Evolutionary conservation across 2,888 invertebrate species (phyloP).

Genomic region (Sarcophaga caerulescens): DNA sequence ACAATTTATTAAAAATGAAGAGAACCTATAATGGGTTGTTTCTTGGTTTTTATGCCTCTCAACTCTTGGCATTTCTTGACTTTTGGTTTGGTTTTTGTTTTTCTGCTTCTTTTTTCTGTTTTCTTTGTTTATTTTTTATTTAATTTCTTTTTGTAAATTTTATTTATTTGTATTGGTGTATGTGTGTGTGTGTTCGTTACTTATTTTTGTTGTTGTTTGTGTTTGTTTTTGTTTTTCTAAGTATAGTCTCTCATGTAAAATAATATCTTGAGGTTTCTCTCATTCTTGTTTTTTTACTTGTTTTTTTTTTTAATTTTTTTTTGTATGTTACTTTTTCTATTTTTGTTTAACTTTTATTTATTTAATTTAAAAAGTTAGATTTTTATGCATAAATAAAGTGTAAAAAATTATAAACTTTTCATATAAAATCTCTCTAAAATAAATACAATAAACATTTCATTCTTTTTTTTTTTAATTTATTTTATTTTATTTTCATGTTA

Average conservation of each 20-base stretch:
- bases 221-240: neutral
- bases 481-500: neutral
- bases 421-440: slow-evolving; percentile 33
- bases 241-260: neutral
- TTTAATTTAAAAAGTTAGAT: slow-evolving; percentile 60
- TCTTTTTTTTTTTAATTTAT: neutral
- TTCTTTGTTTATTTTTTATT: neutral
- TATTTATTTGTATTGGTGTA: neutral
- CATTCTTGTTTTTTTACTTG: neutral
- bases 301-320: neutral
- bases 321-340: neutral
- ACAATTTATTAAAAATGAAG: slow-evolving; percentile 62
- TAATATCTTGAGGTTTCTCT: neutral
- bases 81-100: neutral
- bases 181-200: neutral
- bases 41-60: slow-evolving; percentile 55
- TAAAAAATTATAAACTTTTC: slow-evolving; percentile 40
- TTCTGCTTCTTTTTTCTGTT: slow-evolving; percentile 12
- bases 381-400: slow-evolving; percentile 50
- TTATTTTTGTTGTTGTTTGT: neutral
- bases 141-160: neutral
- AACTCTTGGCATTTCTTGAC: neutral
- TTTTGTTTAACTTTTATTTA: slow-evolving; percentile 30
- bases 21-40: slow-evolving; percentile 47
- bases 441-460: neutral